Conservation (phyloP, 2,888 invertebrate species). For the Laspeyria flexula region DNA sequence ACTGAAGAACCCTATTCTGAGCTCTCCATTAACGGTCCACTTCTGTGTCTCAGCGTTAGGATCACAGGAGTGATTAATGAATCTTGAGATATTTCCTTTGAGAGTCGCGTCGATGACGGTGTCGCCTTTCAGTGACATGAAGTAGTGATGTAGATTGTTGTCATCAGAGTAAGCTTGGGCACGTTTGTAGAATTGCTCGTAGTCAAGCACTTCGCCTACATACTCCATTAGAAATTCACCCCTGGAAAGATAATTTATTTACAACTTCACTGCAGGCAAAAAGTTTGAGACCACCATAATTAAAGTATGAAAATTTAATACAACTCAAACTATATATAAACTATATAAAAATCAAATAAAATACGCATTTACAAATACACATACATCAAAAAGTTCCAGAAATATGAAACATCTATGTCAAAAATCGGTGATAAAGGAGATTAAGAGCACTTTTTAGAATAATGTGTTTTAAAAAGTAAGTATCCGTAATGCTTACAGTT, state of each 20-base stretch:
- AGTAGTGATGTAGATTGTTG: constrained; percentile 97
- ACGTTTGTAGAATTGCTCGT: constrained; percentile 94
- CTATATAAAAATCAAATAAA: no score
- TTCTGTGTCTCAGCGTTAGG: constrained; percentile 99
- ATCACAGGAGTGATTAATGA: constrained; percentile 99
- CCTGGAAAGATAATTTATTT: constrained; percentile 75
- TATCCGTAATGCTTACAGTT: no score
- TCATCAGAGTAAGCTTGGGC: constrained; percentile 95
- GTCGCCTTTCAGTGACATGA: constrained; percentile 98
- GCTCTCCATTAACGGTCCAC: constrained; percentile 96
- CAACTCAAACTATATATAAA: no score
- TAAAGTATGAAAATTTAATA: no score
- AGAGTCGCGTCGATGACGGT: constrained; percentile 96
- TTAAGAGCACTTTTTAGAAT: no score
- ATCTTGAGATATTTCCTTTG: constrained; percentile 98
- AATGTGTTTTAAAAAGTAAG: no score
- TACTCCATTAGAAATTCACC: constrained; percentile 99
- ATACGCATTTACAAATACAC: no score
- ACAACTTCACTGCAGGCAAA: no score
- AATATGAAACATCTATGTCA: no score
- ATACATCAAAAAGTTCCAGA: no score
- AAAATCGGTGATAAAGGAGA: no score
- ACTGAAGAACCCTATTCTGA: constrained; percentile 98
- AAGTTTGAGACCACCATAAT: no score
- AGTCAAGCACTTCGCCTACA: constrained; percentile 98